Evolutionary conservation across 2,797 vertebrate genomes (phyloP).

Genomic region (Hippocampus kuda): DNA sequence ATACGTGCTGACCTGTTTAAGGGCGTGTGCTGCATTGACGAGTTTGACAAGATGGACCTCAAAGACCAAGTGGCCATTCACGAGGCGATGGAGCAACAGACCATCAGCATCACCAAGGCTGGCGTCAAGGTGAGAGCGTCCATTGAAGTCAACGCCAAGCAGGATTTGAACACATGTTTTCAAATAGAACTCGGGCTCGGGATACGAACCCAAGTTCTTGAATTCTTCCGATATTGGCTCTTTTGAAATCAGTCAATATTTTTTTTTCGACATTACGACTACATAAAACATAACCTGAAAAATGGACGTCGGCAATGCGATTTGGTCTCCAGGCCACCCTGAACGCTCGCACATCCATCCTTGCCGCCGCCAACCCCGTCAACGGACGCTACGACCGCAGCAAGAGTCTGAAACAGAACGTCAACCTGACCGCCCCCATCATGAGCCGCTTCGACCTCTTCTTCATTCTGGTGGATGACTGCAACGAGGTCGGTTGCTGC

Average conservation of each 20-base stretch:
- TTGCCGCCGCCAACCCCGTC: constrained; percentile 95
- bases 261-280: too few species aligned
- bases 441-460: constrained; percentile 99
- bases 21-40: constrained; percentile 98
- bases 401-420: constrained; percentile 95
- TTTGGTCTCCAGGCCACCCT: constrained; percentile 77
- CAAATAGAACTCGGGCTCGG: too few species aligned
- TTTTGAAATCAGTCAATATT: too few species aligned
- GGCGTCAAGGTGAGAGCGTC: constrained; percentile 82
- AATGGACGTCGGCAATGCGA: background rate
- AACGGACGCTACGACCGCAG: constrained; percentile 88
- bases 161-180: background rate
- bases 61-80: constrained; percentile 98
- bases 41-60: constrained; percentile 97
- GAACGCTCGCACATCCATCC: constrained; percentile 94
- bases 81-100: constrained; percentile 99
- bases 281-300: background rate
- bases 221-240: too few species aligned
- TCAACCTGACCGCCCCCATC: constrained; percentile 92
- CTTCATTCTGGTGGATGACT: constrained; percentile 97
- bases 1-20: constrained; percentile 34
- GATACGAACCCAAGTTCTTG: too few species aligned
- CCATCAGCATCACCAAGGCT: constrained; percentile 98
- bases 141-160: background rate
- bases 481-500: constrained; percentile 77